Evolutionary conservation across 1,140 invertebrate genomes (phyloP), one percentile per base, ranked within the genome.

Genomic region (Zophobas morio): DNA sequence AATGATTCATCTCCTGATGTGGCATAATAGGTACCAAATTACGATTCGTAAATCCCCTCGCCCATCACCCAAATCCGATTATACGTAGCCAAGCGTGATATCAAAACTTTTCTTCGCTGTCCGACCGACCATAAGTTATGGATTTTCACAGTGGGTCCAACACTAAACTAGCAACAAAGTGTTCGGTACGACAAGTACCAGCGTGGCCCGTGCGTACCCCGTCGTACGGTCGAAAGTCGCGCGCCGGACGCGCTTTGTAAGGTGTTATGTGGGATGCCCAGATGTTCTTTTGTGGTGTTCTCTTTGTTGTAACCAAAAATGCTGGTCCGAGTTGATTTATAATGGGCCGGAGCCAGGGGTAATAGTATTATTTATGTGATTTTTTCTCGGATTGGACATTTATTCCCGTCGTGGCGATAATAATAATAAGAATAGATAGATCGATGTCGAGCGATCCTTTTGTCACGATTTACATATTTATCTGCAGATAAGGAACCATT

Each of bases 241-340:
- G 54, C 54, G 70, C 63, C 49, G 60, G 37, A 35, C 6, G 6
- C 42, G 35, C 75, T 76, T 79, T 77, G 80, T 79, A 72, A 81
- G 80, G 80, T 81, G 80, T 81, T 75, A 81, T 81, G 76, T 81
- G 76, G 78, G 78, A 77, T 77, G 77, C 66, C 74, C 79, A 81
- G 79, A 81, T 81, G 79, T 70, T 70, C 72, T 73, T 81, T 78
- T 81, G 70, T 78, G 74, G 53, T 76, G 70, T 74, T 73, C 57
- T 36, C 70, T 76, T 81, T 76, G 60, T 66, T 66, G 73, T 76
- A 60, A 53, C 76, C 57, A 66, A 80, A 80, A 80, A 76, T 75
- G 70, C 40, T 54, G 51, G 77, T 20, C 49, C 42, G 73, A 60
- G 73, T 66, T 72, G 74, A 78, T 75, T 75, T 72, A 66, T 66